These are phyloP conservation scores for Grallaria varia DNA, from an alignment of 2,113 vertebrate genomes.

Conservation along the genomic window DNA sequence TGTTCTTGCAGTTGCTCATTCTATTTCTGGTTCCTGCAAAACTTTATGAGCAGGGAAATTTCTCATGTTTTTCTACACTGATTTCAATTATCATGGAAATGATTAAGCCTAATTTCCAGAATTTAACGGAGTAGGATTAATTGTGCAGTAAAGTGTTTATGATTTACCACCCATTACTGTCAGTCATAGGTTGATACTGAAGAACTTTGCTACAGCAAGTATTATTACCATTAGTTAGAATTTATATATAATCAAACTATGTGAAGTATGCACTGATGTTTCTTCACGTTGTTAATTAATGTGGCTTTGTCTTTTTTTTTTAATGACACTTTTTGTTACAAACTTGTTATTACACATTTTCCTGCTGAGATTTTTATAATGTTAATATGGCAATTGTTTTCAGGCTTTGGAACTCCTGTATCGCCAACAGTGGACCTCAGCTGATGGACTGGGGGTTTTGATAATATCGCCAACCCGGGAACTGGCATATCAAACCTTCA, in stretches of 20 bases:
- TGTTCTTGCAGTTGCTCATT: neutral
- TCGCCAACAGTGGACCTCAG: constrained; percentile 89
- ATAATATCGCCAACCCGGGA: constrained; percentile 96
- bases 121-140: neutral
- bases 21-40: neutral
- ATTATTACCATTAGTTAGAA: neutral
- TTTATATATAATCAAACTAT: neutral
- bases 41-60: neutral
- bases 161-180: neutral
- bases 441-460: constrained; percentile 89
- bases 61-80: neutral
- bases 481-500: constrained; percentile 94
- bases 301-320: neutral
- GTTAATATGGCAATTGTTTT: neutral
- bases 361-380: neutral
- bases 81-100: neutral
- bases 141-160: neutral
- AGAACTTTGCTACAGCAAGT: neutral
- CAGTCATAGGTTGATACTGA: neutral
- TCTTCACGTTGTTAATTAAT: neutral
- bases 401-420: constrained; percentile 90
- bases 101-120: neutral
- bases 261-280: neutral
- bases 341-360: neutral
- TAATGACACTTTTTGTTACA: neutral